Conservation (phyloP, 2,797 vertebrate genomes). For the Prionace glauca region DNA sequence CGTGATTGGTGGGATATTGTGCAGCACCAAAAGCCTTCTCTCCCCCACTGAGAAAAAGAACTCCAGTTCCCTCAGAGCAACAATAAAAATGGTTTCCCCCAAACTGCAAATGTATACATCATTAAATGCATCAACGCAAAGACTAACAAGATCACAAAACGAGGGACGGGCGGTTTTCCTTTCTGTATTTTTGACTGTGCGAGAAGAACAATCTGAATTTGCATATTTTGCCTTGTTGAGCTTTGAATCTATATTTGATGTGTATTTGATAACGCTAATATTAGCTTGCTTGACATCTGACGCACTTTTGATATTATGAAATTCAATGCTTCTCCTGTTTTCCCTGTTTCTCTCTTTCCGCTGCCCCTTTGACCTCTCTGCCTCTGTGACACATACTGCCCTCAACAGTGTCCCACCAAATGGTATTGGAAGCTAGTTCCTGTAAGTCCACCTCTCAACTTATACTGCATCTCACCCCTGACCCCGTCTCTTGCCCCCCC, state of each 20-base stretch:
- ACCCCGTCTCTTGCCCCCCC: slow-evolving; percentile 44
- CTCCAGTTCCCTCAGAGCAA: not conserved
- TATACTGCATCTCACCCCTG: slow-evolving; percentile 43
- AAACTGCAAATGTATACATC: too few relatives aligned
- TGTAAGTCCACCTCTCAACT: slow-evolving; percentile 25
- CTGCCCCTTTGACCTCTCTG: slow-evolving; percentile 33
- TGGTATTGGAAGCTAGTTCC: slow-evolving; percentile 35
- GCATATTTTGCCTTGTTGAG: not conserved
- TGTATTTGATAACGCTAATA: not conserved
- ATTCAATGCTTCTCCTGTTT: slow-evolving; percentile 35
- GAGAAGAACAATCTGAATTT: not conserved
- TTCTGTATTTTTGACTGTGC: not conserved
- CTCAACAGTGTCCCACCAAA: slow-evolving; percentile 33
- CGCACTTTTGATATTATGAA: slow-evolving; percentile 49
- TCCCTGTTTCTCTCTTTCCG: not conserved
- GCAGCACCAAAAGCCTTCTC: not conserved
- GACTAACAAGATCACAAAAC: not conserved
- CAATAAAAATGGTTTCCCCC: not conserved
- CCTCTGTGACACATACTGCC: slow-evolving; percentile 30
- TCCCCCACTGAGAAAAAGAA: too few relatives aligned
- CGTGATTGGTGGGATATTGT: not conserved
- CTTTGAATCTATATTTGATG: not conserved
- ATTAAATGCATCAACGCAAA: not conserved
- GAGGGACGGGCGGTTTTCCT: not conserved
- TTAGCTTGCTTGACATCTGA: not conserved